Evolutionary conservation across 2,797 vertebrate genomes (phyloP).

Genomic region (Dryobates pubescens): DNA sequence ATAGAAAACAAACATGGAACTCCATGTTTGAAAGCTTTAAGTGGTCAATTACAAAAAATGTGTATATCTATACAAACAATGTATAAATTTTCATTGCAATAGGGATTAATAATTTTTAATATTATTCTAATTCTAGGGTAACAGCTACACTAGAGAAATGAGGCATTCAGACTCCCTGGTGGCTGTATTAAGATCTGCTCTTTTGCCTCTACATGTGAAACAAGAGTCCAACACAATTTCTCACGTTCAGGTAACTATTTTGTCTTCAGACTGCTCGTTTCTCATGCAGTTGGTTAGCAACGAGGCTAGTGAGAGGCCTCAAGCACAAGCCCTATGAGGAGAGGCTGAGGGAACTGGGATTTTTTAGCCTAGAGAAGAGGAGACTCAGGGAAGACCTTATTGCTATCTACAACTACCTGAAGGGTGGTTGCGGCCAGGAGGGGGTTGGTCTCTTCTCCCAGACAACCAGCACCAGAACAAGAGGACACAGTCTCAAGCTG

Average conservation of each 20-base stretch:
- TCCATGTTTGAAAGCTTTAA: not conserved
- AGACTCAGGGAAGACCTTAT: too few relatives aligned
- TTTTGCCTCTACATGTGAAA: not conserved
- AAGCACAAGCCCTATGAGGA: too few relatives aligned
- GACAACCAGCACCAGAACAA: too few relatives aligned
- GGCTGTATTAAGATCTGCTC: not conserved
- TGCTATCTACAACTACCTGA: too few relatives aligned
- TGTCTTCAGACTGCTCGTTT: not conserved
- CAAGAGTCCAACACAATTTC: not conserved
- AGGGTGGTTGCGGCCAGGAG: too few relatives aligned
- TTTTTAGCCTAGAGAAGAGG: too few relatives aligned
- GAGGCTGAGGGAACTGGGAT: too few relatives aligned
- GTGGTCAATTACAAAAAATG: not conserved
- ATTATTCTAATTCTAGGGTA: not conserved
- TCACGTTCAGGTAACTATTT: not conserved
- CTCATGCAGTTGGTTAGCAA: not conserved
- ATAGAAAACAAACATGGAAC: not conserved
- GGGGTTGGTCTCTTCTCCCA: too few relatives aligned
- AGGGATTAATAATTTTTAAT: not conserved
- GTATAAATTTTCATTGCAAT: not conserved
- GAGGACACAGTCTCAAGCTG: too few relatives aligned
- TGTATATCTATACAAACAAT: not conserved
- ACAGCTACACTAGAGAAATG: not conserved
- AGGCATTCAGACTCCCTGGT: fast-evolving
- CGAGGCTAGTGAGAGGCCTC: too few relatives aligned